Conservation (phyloP, 37 sponge, comb jelly and placozoan genomes). For the Hexactinellida sp. region DNA sequence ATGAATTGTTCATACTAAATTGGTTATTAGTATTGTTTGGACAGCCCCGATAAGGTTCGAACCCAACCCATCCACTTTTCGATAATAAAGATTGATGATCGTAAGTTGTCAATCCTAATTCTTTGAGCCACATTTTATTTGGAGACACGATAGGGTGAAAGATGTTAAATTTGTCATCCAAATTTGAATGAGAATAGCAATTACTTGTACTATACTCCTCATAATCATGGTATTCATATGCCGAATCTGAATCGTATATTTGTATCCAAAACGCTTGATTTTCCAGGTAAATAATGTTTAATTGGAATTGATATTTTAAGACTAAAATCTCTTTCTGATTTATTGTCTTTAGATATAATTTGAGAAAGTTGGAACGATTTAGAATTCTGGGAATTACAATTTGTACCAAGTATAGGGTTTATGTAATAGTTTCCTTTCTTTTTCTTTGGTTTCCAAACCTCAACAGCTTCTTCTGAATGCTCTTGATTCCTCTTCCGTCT, state of each 20-base stretch:
- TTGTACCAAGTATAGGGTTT: background rate
- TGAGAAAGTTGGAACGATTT: background rate
- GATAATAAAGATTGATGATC: background rate
- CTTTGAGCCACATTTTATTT: constrained; percentile 3
- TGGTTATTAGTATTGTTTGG: background rate
- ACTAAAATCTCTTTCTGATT: background rate
- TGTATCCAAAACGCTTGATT: too few species aligned
- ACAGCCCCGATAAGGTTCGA: background rate
- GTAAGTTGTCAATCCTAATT: background rate
- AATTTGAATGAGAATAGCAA: background rate
- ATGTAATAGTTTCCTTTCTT: background rate
- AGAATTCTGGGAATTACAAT: background rate
- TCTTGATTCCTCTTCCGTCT: background rate
- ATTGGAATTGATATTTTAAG: background rate
- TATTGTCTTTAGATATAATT: background rate
- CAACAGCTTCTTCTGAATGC: background rate
- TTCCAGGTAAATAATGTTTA: too few species aligned
- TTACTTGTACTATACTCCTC: background rate
- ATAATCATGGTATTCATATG: background rate
- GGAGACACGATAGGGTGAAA: background rate
- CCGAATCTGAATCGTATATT: background rate
- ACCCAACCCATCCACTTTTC: background rate
- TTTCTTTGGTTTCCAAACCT: background rate
- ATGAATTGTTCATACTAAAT: constrained; percentile 16
- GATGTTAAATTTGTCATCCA: background rate